Evolutionary conservation across 2,888 invertebrate genomes (phyloP).

Genomic region (Litoditis marina): DNA sequence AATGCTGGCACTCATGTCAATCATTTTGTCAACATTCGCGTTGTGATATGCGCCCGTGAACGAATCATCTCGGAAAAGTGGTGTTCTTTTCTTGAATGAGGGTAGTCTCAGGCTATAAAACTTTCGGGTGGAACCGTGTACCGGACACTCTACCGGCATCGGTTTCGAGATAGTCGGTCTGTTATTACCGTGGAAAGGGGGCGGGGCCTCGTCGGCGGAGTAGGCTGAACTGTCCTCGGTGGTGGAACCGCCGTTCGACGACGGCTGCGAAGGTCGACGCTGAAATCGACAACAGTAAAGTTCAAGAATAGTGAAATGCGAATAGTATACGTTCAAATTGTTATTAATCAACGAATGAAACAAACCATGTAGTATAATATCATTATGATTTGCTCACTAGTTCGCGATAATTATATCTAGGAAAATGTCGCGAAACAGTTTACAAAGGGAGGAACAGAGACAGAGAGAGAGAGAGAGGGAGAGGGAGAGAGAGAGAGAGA

Average conservation of each 20-base stretch:
- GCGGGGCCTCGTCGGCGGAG: constrained; percentile 51
- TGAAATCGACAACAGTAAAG: no score
- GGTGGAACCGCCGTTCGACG: constrained; percentile 37
- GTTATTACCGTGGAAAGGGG: constrained; percentile 23
- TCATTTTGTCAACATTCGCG: constrained; percentile 39
- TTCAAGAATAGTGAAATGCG: no score
- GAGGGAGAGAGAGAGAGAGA: no score
- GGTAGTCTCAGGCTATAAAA: constrained; percentile 14
- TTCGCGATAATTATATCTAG: no score
- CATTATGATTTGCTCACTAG: no score
- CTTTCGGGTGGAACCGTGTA: constrained; percentile 22
- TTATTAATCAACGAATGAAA: no score
- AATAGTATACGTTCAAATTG: no score
- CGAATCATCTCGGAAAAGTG: constrained; percentile 19
- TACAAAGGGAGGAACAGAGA: constrained; percentile 2
- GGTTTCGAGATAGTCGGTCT: constrained; percentile 12
- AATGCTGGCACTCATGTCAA: constrained; percentile 27
- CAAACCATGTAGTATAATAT: no score
- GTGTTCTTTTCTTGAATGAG: constrained; percentile 10
- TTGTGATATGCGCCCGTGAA: constrained; percentile 31
- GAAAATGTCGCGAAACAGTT: constrained; percentile 4
- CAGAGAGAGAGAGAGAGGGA: no score
- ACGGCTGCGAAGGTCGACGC: constrained; percentile 29
- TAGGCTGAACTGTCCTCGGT: constrained; percentile 54
- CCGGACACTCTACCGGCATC: constrained; percentile 13